Conservation (phyloP, 2,797 vertebrate species). For the Galaxias olidus region DNA sequence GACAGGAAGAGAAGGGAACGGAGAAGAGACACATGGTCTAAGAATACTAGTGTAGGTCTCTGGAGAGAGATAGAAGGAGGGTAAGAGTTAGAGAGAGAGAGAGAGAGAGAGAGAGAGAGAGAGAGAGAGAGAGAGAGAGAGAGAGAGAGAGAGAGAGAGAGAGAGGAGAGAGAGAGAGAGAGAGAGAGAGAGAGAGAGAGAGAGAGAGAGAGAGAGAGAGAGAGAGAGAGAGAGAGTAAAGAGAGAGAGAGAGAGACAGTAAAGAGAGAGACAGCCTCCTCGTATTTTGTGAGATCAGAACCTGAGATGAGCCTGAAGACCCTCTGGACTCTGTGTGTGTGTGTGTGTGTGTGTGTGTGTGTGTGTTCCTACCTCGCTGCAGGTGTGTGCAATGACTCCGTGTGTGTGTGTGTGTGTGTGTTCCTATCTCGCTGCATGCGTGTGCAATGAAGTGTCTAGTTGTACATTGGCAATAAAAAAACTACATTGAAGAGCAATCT, state of each 20-base stretch:
- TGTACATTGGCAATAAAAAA: constrained; percentile 5
- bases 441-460: too few species aligned
- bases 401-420: neutral
- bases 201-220: neutral
- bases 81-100: too few species aligned
- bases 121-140: constrained; percentile 50
- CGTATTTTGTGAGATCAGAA: constrained; percentile 34
- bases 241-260: constrained; percentile 25
- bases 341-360: too few species aligned
- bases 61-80: too few species aligned
- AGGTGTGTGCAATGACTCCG: too few species aligned
- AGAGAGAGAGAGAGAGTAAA: constrained; percentile 21
- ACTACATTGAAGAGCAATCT: constrained; percentile 37
- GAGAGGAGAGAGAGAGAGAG: too few species aligned
- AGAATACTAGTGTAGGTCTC: too few species aligned
- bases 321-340: constrained; percentile 12
- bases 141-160: too few species aligned
- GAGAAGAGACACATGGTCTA: too few species aligned
- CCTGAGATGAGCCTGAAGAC: constrained; percentile 48
- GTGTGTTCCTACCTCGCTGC: neutral
- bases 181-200: constrained; percentile 32
- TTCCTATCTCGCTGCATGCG: neutral
- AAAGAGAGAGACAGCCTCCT: constrained; percentile 25
- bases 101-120: too few species aligned
- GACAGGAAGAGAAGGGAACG: too few species aligned